Conservation (phyloP, 2,113 vertebrate species). For the Cyprinodon variegatus region DNA sequence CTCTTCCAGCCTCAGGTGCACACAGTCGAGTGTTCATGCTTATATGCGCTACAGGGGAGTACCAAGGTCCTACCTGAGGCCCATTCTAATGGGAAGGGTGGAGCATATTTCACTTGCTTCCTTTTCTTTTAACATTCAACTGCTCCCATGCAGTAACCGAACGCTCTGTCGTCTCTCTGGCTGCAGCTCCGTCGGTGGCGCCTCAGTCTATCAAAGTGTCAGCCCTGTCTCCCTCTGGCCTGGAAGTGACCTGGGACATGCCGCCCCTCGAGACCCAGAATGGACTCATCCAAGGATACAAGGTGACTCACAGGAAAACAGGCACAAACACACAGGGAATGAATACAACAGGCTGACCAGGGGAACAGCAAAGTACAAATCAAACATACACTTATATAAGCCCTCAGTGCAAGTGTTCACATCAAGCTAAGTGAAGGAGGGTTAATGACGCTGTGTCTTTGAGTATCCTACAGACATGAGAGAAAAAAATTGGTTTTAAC, state of each 20-base stretch:
- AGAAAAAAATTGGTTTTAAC: slow-evolving; percentile 43
- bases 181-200: slow-evolving; percentile 88
- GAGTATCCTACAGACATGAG: slow-evolving; percentile 37
- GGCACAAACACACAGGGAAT: slow-evolving; percentile 10
- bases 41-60: slow-evolving; percentile 56
- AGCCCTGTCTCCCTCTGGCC: slow-evolving; percentile 85
- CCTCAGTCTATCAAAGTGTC: slow-evolving; percentile 88
- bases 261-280: slow-evolving; percentile 93
- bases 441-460: slow-evolving; percentile 44
- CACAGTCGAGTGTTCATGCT: slow-evolving; percentile 49
- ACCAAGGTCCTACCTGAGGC: slow-evolving; percentile 60
- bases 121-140: slow-evolving; percentile 19
- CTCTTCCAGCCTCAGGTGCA: slow-evolving; percentile 57
- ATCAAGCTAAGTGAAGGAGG: slow-evolving; percentile 7
- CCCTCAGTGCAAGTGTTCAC: not conserved
- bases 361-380: not conserved
- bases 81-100: slow-evolving; percentile 59
- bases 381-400: not conserved
- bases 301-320: slow-evolving; percentile 80
- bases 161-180: slow-evolving; percentile 20
- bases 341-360: not conserved
- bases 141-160: slow-evolving; percentile 4
- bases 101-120: slow-evolving; percentile 34
- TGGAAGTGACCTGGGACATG: slow-evolving; percentile 92
- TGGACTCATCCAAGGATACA: slow-evolving; percentile 97